Percentiles rank a stretch among this genome's conserved stretches.
Evolutionary conservation across 2,113 vertebrate species (phyloP).

Genomic region (Sebastes schlegelii): DNA sequence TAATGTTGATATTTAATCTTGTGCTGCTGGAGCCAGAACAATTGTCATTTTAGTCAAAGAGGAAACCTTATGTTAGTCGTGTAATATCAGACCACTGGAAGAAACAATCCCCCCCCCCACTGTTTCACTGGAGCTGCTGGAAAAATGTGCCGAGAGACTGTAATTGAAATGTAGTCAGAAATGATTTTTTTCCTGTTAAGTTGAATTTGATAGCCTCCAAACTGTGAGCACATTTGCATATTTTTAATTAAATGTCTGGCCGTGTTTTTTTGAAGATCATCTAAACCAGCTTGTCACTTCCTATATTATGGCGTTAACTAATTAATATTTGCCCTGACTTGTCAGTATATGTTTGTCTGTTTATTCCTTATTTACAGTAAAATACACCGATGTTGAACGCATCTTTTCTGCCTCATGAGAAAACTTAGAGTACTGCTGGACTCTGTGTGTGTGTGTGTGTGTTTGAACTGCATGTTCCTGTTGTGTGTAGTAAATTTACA

Average conservation of each 20-base stretch:
- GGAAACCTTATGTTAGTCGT: conserved; percentile 34
- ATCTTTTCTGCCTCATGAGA: conserved; percentile 19
- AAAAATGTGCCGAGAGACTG: conserved; percentile 53
- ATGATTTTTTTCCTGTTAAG: conserved; percentile 72
- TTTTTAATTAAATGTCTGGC: conserved; percentile 85
- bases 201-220: conserved; percentile 77
- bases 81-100: conserved; percentile 36
- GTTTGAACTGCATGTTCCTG: conserved; percentile 35
- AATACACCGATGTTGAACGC: too few relatives aligned
- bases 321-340: conserved; percentile 75
- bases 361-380: conserved; percentile 66
- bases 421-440: conserved; percentile 1
- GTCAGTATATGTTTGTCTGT: conserved; percentile 69
- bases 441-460: conserved; percentile 18
- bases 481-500: conserved; percentile 58
- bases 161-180: conserved; percentile 81
- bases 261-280: conserved; percentile 60
- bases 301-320: conserved; percentile 73
- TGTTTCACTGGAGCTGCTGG: conserved; percentile 42
- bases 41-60: conserved; percentile 50
- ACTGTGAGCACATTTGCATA: conserved; percentile 81
- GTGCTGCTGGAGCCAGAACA: conserved; percentile 44
- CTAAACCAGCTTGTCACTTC: conserved; percentile 76
- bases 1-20: conserved; percentile 54
- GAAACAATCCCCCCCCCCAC: not conserved